A percentile compares a stretch with the other conserved stretches of the same genome.
phyloP scores from a whole-genome alignment of 2,888 invertebrate genomes.

The Cerastoderma edule region DNA sequence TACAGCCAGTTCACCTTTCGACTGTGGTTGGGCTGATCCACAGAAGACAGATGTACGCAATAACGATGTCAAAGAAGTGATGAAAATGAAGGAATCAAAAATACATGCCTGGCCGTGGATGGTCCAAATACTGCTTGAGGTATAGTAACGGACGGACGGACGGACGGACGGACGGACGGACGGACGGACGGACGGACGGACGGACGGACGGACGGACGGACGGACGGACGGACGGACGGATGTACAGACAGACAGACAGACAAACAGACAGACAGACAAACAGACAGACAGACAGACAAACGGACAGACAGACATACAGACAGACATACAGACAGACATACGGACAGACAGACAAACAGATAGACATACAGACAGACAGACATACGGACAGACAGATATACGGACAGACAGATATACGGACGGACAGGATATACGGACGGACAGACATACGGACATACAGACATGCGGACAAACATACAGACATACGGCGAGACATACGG shows the following conservation, averaged over 20 bases:
- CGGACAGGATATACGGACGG: too few relatives aligned
- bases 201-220: not conserved
- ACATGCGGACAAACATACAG: too few relatives aligned
- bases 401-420: too few relatives aligned
- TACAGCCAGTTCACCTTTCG: too few relatives aligned
- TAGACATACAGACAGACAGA: not conserved
- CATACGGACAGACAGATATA: not conserved
- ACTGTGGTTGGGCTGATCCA: too few relatives aligned
- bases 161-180: not conserved
- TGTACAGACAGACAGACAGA: not conserved
- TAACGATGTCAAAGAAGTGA: too few relatives aligned
- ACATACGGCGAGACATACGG: too few relatives aligned
- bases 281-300: not conserved
- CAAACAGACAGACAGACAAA: not conserved
- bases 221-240: not conserved
- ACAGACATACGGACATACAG: too few relatives aligned
- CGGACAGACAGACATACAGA: not conserved
- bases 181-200: not conserved
- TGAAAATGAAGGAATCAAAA: too few relatives aligned
- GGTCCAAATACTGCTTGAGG: constrained; percentile 1
- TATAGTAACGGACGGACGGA: not conserved
- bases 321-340: not conserved
- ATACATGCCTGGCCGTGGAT: constrained; percentile 20
- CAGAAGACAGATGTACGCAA: too few relatives aligned
- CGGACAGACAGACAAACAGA: not conserved